Percentiles rank a stretch among this genome's conserved stretches.
Evolutionary conservation across 2,888 invertebrate genomes (phyloP).

Genomic region (Ellobium chinense): DNA sequence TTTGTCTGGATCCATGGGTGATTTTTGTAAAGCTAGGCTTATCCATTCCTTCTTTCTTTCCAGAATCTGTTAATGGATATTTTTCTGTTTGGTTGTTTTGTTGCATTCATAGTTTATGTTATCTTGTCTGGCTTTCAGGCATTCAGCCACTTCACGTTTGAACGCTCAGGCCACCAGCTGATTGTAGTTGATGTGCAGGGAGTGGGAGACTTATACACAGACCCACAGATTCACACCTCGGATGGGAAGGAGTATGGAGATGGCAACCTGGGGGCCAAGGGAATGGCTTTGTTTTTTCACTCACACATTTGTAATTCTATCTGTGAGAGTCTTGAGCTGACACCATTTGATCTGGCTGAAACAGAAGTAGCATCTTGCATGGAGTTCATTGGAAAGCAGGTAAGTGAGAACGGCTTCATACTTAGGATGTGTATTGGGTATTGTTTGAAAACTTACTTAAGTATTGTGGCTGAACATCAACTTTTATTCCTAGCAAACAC

Average conservation of each 20-base stretch:
- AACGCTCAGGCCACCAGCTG: constrained; percentile 82
- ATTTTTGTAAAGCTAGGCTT: too few relatives aligned
- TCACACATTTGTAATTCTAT: constrained; percentile 82
- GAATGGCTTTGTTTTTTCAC: constrained; percentile 83
- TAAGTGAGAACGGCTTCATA: too few relatives aligned
- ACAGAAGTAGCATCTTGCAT: constrained; percentile 71
- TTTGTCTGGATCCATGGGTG: too few relatives aligned
- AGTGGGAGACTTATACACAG: constrained; percentile 83
- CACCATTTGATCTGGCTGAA: constrained; percentile 81
- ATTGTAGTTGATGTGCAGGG: constrained; percentile 83
- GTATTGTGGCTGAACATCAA: too few relatives aligned
- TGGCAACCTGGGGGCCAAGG: constrained; percentile 82
- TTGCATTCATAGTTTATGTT: too few relatives aligned
- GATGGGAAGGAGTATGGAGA: constrained; percentile 81
- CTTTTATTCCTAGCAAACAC: too few relatives aligned
- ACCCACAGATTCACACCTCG: constrained; percentile 82
- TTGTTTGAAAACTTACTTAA: too few relatives aligned
- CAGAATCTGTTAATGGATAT: too few relatives aligned
- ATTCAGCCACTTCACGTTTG: constrained; percentile 83
- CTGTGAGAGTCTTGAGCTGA: constrained; percentile 80
- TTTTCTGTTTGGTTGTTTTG: too few relatives aligned
- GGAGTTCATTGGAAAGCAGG: constrained; percentile 62
- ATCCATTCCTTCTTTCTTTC: too few relatives aligned
- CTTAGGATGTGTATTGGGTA: too few relatives aligned
- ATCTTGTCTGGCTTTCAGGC: constrained; percentile 74